Base-by-base conservation (phyloP, 2,113 vertebrate genomes). In the Nettapus auritus region DNA sequence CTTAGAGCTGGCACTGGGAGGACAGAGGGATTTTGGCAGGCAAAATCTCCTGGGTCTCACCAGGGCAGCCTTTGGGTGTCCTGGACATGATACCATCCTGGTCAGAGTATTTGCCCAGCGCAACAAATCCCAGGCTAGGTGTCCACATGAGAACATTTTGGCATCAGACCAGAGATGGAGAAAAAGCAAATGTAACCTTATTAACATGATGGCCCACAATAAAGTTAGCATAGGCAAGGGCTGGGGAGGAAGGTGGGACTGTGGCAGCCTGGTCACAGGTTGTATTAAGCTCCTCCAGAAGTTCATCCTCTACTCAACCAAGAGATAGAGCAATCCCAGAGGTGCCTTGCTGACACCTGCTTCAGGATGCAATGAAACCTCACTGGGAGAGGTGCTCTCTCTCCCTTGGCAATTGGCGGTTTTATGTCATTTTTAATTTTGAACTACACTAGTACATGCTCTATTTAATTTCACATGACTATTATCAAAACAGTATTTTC, bases 1-100 rank as follows among this genome's bases (percentile, higher is more conserved):
- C 83, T 96, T 97, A 92, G 96, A 96, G 93, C 82, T 66, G 64
- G 77, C 95, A 89, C 55, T 62, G 66, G 79, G 83, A 2, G 14
- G 53, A 22, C 79, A 56, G 44, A 48, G 66, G 14, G 6, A 17
- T 48, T 68, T 16, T 29, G 26, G 25, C 38, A 29, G 38, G 38
- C 38, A 64, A 25, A 50, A 50, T 50, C 11, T 25, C 48, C 11
- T 50, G 48, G 48, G 22, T 25, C 48, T 50, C 46, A 20, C 46
- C 20, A 48, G 46, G 20, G 10, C 69, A 38, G 28, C 18, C 14
- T 53, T 52, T 52, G 28, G 26, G 11, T 38, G 50, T 34, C 36
- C 26, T 21, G 36, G 34, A 26, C 18, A 29, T 7, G 5, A 52
- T 26, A 28, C 25, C 25, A 13, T 38, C 36, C 28, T 29, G 26